Conservation (phyloP, 1,140 invertebrate species). For the Drosophila neocordata region DNA sequence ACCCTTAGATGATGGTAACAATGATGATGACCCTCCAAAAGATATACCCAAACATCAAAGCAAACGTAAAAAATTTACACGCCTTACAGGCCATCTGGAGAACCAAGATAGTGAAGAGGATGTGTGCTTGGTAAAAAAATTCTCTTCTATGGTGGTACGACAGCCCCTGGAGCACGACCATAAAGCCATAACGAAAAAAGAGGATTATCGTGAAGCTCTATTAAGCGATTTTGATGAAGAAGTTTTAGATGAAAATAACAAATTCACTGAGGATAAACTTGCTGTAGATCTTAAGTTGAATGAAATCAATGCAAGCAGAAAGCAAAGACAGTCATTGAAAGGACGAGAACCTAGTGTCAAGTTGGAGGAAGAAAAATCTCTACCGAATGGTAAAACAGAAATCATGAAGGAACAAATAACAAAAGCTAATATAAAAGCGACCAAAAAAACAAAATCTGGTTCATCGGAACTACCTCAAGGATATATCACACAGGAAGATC, state of each 20-base stretch:
- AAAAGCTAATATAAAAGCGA: background rate
- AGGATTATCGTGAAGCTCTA: background rate
- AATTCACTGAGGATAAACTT: background rate
- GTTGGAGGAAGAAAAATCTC: background rate
- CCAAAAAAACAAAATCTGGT: background rate
- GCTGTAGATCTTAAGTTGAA: background rate
- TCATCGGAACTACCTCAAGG: background rate
- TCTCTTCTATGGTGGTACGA: background rate
- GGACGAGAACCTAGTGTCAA: background rate
- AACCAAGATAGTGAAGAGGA: slow-evolving; percentile 12
- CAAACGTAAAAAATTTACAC: slow-evolving; percentile 37
- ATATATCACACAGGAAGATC: background rate
- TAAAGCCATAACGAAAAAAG: no score
- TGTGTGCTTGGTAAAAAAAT: background rate
- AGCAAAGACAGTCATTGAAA: background rate
- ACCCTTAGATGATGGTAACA: background rate
- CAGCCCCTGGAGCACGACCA: background rate
- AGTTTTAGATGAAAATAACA: background rate
- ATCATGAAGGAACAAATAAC: background rate
- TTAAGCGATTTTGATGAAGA: slow-evolving; percentile 2
- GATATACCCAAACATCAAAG: background rate
- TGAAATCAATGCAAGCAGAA: background rate
- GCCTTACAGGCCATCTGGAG: background rate
- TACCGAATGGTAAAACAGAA: background rate
- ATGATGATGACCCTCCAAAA: background rate